Evolutionary conservation across 1,140 invertebrate genomes (phyloP).

Genomic region (Apis laboriosa): DNA sequence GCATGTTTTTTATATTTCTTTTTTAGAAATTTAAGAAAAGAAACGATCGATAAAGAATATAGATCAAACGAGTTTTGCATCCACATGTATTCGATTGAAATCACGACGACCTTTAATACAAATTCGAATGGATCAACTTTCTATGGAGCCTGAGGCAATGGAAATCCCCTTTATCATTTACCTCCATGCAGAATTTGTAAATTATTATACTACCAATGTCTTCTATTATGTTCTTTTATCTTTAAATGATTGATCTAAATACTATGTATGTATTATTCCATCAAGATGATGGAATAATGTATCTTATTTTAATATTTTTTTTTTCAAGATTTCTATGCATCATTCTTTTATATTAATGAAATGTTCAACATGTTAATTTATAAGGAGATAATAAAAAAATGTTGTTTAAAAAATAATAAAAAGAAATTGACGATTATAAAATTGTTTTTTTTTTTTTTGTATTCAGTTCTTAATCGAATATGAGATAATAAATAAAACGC

Average conservation of each 20-base stretch:
- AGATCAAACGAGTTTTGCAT: slow-evolving; percentile 18
- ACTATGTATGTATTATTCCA: neutral
- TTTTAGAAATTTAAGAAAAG: too few species aligned
- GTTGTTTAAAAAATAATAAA: neutral
- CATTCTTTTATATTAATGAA: too few species aligned
- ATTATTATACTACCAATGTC: neutral
- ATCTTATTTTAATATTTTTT: too few species aligned
- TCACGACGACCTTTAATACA: slow-evolving; percentile 33
- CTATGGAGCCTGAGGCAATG: slow-evolving; percentile 34
- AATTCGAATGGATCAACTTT: slow-evolving; percentile 44
- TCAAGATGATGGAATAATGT: too few species aligned
- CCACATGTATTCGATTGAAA: slow-evolving; percentile 5
- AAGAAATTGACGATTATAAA: neutral
- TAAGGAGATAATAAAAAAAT: too few species aligned
- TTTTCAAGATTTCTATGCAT: too few species aligned
- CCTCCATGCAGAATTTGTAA: neutral
- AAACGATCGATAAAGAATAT: neutral
- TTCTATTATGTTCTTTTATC: neutral
- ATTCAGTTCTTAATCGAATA: too few species aligned
- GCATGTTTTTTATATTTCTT: too few species aligned
- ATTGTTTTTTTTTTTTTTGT: too few species aligned
- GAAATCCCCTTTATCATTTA: slow-evolving; percentile 10
- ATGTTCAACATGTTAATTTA: too few species aligned
- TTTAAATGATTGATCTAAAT: neutral
- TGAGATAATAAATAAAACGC: neutral